These are phyloP conservation scores for Pavo muticus DNA, from an alignment of 2,113 vertebrate genomes.

Conservation along the genomic window DNA sequence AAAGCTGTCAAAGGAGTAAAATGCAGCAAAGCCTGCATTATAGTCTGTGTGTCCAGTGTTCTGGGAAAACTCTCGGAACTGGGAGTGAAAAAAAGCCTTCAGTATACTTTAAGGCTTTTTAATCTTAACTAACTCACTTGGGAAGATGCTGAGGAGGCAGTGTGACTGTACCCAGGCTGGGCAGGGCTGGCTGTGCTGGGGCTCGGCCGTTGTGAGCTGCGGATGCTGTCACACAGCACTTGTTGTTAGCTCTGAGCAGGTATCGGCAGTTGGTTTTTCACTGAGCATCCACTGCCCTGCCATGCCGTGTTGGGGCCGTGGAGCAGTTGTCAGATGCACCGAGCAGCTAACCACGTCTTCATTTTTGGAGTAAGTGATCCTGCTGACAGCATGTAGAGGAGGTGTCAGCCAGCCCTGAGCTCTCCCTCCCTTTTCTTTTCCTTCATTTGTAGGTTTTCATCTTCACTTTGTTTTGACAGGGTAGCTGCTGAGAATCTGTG, in stretches of 20 bases:
- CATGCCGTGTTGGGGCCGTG: background rate
- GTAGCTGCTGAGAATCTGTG: background rate
- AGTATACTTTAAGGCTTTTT: background rate
- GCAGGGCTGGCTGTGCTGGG: background rate
- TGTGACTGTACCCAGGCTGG: background rate
- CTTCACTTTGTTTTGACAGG: conserved; percentile 25
- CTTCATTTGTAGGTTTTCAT: conserved; percentile 5
- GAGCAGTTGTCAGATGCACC: background rate
- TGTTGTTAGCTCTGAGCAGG: background rate
- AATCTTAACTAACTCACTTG: background rate
- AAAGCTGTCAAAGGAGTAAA: conserved; percentile 39
- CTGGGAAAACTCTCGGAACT: background rate
- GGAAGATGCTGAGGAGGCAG: background rate
- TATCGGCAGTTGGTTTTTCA: background rate
- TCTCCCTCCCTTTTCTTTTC: background rate
- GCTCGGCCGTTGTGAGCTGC: fast-evolving
- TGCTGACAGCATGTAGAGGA: conserved; percentile 37
- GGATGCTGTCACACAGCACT: fast-evolving
- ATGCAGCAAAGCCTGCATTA: background rate
- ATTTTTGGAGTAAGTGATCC: conserved; percentile 46
- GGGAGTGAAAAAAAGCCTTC: background rate
- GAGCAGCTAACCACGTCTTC: background rate
- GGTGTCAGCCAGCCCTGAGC: conserved; percentile 39
- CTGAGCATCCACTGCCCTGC: background rate
- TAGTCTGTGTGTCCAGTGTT: background rate